phyloP scores from a whole-genome alignment of 2,888 invertebrate species.

The Synanthedon myopaeformis region DNA sequence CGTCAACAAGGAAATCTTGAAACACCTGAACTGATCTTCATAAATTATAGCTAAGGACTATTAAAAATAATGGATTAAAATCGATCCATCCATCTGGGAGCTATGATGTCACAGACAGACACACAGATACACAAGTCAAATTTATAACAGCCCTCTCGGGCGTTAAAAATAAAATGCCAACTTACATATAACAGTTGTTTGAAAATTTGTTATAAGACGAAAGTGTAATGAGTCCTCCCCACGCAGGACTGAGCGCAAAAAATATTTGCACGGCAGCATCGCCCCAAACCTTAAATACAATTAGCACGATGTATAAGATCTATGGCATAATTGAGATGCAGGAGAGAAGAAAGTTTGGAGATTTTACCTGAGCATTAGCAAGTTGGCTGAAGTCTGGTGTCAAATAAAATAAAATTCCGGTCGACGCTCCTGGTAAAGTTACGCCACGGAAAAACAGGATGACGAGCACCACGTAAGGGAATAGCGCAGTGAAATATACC shows the following conservation, averaged over 20 bases:
- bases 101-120: no score
- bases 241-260: slow-evolving; percentile 86
- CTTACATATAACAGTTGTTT: slow-evolving; percentile 83
- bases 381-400: slow-evolving; percentile 82
- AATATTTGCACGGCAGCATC: slow-evolving; percentile 90
- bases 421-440: slow-evolving; percentile 81
- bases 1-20: no score
- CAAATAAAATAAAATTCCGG: slow-evolving; percentile 83
- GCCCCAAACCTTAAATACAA: slow-evolving; percentile 75
- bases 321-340: not conserved
- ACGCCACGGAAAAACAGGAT: slow-evolving; percentile 83
- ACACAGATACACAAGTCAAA: no score
- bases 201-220: slow-evolving; percentile 88
- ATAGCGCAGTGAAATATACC: slow-evolving; percentile 81
- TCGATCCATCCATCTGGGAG: no score
- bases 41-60: no score
- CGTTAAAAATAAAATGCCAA: slow-evolving; percentile 7
- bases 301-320: not conserved
- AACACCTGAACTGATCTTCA: no score
- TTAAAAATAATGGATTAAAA: not conserved
- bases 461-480: slow-evolving; percentile 80
- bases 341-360: not conserved
- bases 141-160: no score
- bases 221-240: slow-evolving; percentile 88
- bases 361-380: slow-evolving; percentile 75